Evolutionary conservation across 2,797 vertebrate species (phyloP).

Genomic region (Galago senegalensis): DNA sequence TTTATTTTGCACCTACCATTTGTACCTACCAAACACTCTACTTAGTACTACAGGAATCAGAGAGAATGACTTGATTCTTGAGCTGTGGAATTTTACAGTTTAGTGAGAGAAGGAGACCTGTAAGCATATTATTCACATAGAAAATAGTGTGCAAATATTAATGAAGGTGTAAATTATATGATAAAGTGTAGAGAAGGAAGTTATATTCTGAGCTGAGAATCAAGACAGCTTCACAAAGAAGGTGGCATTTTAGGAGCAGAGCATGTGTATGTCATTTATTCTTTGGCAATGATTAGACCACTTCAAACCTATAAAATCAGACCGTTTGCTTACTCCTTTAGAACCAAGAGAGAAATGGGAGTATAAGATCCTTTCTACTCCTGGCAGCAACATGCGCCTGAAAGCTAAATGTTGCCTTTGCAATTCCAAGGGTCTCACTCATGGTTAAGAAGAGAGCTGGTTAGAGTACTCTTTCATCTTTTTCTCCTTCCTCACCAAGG

Average conservation of each 20-base stretch:
- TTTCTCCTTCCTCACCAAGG: background rate
- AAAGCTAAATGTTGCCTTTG: conserved; percentile 31
- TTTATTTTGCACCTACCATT: conserved; percentile 21
- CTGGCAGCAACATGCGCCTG: conserved; percentile 17
- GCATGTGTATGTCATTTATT: conserved; percentile 7
- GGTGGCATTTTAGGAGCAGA: conserved; percentile 46
- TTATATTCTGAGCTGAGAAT: conserved; percentile 30
- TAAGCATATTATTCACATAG: conserved; percentile 16
- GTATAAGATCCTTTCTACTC: conserved; percentile 42
- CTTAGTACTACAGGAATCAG: background rate
- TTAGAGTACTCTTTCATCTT: background rate
- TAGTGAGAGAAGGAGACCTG: background rate
- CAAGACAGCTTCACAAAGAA: conserved; percentile 22
- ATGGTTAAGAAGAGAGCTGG: background rate
- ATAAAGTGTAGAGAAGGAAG: background rate
- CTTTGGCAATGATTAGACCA: conserved; percentile 18
- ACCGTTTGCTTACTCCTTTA: conserved; percentile 42
- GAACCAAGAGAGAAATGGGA: conserved; percentile 41
- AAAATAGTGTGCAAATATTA: conserved; percentile 49
- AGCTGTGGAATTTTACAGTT: conserved; percentile 48
- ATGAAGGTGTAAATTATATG: background rate
- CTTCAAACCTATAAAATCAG: conserved; percentile 40
- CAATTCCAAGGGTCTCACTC: background rate
- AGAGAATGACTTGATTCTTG: background rate
- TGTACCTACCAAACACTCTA: conserved; percentile 18